phyloP scores from a whole-genome alignment of 2,797 vertebrate genomes.

The Helicolenus hilgendorfi region DNA sequence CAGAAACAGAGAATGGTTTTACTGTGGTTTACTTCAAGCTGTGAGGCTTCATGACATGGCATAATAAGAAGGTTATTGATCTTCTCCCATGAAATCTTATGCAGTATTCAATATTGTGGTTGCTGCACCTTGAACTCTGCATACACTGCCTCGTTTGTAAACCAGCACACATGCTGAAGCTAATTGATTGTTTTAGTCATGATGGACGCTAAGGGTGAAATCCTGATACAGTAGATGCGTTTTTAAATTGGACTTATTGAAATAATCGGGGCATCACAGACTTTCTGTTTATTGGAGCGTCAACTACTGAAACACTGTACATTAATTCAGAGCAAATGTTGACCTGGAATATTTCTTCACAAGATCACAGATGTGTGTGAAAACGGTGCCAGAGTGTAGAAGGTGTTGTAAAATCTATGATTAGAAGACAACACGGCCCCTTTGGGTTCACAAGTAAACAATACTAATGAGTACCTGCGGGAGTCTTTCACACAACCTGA shows the following conservation, averaged over 20 bases:
- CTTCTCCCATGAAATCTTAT: slow-evolving; percentile 47
- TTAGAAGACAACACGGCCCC: slow-evolving; percentile 71
- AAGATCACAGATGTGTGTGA: slow-evolving; percentile 66
- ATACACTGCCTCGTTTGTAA: slow-evolving; percentile 38
- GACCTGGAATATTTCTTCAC: slow-evolving; percentile 58
- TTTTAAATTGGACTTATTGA: background rate
- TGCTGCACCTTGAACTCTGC: slow-evolving; percentile 42
- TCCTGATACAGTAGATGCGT: background rate
- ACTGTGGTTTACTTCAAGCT: slow-evolving; percentile 25
- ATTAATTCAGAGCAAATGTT: slow-evolving; percentile 18
- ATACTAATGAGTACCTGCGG: slow-evolving; percentile 83
- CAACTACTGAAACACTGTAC: background rate
- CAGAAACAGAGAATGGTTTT: slow-evolving; percentile 8
- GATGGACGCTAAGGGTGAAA: slow-evolving; percentile 15
- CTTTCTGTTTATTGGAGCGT: slow-evolving; percentile 2
- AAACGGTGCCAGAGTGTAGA: slow-evolving; percentile 39
- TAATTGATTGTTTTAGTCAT: slow-evolving; percentile 10
- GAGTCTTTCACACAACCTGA: slow-evolving; percentile 72
- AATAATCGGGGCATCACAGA: background rate
- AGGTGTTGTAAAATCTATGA: slow-evolving; percentile 74
- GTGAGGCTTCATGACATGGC: slow-evolving; percentile 31
- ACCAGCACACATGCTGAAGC: slow-evolving; percentile 4
- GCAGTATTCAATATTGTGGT: slow-evolving; percentile 57
- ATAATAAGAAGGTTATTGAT: slow-evolving; percentile 68
- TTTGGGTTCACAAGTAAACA: slow-evolving; percentile 76